Percentiles rank a stretch among this genome's conserved stretches.
Evolutionary conservation across 2,888 invertebrate genomes (phyloP).

Genomic region (Erpobdella octoculata): DNA sequence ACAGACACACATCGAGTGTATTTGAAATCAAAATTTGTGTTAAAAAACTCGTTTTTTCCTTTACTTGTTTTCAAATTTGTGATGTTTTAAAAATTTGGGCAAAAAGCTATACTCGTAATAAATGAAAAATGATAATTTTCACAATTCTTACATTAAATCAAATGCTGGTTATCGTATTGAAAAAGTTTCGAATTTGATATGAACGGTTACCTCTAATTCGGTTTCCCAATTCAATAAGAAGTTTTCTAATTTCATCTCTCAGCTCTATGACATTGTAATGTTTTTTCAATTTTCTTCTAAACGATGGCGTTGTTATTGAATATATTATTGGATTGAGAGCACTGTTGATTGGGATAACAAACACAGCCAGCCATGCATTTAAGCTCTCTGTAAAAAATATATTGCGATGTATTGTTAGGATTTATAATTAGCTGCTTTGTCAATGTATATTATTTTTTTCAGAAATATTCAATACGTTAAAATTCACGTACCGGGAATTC

Average conservation of each 20-base stretch:
- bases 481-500: constrained; percentile 57
- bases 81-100: too few relatives aligned
- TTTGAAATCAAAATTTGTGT: too few relatives aligned
- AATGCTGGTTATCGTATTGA: too few relatives aligned
- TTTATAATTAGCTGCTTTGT: neutral
- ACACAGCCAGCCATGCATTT: constrained; percentile 34
- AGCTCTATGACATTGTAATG: neutral
- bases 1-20: too few relatives aligned
- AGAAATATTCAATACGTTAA: neutral
- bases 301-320: constrained; percentile 32
- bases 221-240: neutral
- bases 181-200: too few relatives aligned
- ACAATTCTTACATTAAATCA: too few relatives aligned
- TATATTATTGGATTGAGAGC: constrained; percentile 36
- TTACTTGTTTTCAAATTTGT: too few relatives aligned
- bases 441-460: neutral
- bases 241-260: neutral
- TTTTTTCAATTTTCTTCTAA: constrained; percentile 12
- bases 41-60: too few relatives aligned
- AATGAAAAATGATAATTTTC: too few relatives aligned
- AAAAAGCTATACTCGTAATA: too few relatives aligned
- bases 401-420: neutral
- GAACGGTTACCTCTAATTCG: neutral
- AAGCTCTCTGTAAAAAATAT: constrained; percentile 27
- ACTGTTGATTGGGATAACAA: constrained; percentile 36